Conservation (phyloP, 2,888 invertebrate species). For the Nycteola revayana region DNA sequence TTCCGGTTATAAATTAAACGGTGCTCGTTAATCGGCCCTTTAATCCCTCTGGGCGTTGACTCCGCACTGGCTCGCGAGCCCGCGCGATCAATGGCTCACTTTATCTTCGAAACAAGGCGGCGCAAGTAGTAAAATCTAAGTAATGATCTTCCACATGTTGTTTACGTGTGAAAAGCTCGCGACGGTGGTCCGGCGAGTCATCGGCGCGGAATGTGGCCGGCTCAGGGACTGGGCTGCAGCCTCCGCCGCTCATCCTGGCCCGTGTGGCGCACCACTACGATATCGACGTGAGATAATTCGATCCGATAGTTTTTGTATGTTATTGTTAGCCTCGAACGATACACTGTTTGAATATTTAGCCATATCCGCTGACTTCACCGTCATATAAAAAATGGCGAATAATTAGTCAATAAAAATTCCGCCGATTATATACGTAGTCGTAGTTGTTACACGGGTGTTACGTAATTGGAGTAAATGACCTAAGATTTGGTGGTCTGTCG, state of each 20-base stretch:
- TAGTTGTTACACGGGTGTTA: slow-evolving; percentile 76
- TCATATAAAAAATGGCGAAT: slow-evolving; percentile 76
- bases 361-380: slow-evolving; percentile 81
- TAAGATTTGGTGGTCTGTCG: slow-evolving; percentile 65
- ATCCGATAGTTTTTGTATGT: slow-evolving; percentile 63
- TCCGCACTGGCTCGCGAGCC: slow-evolving; percentile 42
- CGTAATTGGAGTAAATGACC: slow-evolving; percentile 81
- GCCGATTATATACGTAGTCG: slow-evolving; percentile 69
- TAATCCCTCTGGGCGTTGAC: slow-evolving; percentile 80
- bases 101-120: slow-evolving; percentile 41
- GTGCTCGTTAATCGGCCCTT: slow-evolving; percentile 76
- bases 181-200: slow-evolving; percentile 56
- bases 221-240: slow-evolving; percentile 36
- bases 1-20: slow-evolving; percentile 77
- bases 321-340: slow-evolving; percentile 79
- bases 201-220: slow-evolving; percentile 67
- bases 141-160: slow-evolving; percentile 46
- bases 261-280: slow-evolving; percentile 41
- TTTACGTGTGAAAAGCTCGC: slow-evolving; percentile 50
- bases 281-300: slow-evolving; percentile 69
- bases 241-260: slow-evolving; percentile 24
- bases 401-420: slow-evolving; percentile 82
- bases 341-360: slow-evolving; percentile 81
- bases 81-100: slow-evolving; percentile 47
- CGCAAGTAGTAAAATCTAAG: slow-evolving; percentile 55